phyloP scores from a whole-genome alignment of 2,888 invertebrate genomes.

The Drosophila lacicola region DNA sequence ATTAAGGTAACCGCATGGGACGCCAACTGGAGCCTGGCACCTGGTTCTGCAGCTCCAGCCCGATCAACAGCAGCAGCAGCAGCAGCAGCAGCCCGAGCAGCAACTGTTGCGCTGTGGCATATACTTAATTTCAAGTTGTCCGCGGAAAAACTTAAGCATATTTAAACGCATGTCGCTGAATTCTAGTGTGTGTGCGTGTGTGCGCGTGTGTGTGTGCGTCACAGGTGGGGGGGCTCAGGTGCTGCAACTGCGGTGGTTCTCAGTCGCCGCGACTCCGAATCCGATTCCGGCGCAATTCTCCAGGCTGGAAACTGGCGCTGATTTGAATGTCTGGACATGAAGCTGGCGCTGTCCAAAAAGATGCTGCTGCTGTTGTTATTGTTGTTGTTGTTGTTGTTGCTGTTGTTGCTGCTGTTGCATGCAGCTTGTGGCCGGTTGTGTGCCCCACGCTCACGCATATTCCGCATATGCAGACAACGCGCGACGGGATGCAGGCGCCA shows the following conservation, averaged over 20 bases:
- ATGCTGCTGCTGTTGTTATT: constrained; percentile 15
- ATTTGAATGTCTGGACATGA: constrained; percentile 70
- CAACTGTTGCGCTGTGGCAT: constrained; percentile 68
- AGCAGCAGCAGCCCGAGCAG: constrained; percentile 20
- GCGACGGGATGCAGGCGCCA: constrained; percentile 85
- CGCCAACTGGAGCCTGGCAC: constrained; percentile 13
- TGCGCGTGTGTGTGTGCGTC: constrained; percentile 48
- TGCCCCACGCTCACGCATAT: constrained; percentile 75
- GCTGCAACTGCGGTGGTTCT: constrained; percentile 47
- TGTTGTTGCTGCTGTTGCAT: constrained; percentile 10
- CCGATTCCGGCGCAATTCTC: constrained; percentile 20
- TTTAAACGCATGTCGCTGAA: constrained; percentile 80
- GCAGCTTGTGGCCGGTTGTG: constrained; percentile 21
- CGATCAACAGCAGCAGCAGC: background rate
- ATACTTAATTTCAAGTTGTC: constrained; percentile 79
- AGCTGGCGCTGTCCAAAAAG: constrained; percentile 44
- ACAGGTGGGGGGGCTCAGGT: constrained; percentile 36
- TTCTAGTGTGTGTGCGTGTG: constrained; percentile 48
- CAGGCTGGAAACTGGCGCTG: constrained; percentile 54
- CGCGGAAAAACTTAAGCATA: constrained; percentile 74
- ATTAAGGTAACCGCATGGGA: constrained; percentile 72
- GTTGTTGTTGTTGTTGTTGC: background rate
- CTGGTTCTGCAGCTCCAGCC: background rate
- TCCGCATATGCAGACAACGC: constrained; percentile 85
- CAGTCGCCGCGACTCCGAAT: background rate